Evolutionary conservation across 23 tunicate species (phyloP).

Genomic region (Phallusia fumigata): DNA sequence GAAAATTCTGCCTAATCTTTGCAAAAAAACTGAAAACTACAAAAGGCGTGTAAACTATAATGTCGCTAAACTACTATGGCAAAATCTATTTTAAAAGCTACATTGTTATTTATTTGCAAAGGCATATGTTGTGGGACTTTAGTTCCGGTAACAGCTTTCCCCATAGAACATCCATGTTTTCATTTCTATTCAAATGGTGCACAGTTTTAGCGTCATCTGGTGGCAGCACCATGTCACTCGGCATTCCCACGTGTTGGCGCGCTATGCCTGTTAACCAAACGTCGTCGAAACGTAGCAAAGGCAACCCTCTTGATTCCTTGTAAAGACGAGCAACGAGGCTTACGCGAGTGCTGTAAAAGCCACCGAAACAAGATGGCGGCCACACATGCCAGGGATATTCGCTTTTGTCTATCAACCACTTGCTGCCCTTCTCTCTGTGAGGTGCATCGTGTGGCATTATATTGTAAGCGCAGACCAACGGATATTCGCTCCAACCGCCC

Average conservation of each 20-base stretch:
- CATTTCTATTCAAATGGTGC: background rate
- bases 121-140: background rate
- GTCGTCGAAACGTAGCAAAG: background rate
- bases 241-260: background rate
- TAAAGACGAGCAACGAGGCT: background rate
- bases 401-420: background rate
- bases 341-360: background rate
- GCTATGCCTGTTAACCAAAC: background rate
- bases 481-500: slow-evolving; percentile 7
- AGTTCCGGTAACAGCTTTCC: background rate
- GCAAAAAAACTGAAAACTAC: too few relatives aligned
- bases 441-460: background rate
- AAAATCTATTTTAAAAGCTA: too few relatives aligned
- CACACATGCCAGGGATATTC: background rate
- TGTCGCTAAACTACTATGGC: too few relatives aligned
- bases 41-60: too few relatives aligned
- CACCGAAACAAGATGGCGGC: slow-evolving; percentile 6
- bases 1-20: too few relatives aligned
- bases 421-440: background rate
- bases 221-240: background rate
- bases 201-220: background rate
- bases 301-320: background rate
- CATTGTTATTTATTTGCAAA: background rate
- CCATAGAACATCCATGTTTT: background rate
- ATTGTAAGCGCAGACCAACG: background rate